phyloP scores from a whole-genome alignment of 1,140 invertebrate species.

The Aricia agestis region DNA sequence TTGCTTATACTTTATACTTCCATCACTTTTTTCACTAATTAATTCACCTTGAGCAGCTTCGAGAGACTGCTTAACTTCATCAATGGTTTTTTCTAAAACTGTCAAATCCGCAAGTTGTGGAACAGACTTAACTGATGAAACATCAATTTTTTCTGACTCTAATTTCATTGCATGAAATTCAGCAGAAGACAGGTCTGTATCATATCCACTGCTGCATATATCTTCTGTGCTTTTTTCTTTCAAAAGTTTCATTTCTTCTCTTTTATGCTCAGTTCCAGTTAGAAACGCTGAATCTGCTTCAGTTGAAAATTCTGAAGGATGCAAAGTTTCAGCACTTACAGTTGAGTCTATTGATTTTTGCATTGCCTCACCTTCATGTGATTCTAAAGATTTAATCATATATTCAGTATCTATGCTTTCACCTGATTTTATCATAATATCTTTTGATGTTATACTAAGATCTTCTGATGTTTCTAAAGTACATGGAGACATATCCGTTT shows the following conservation, averaged over 20 bases:
- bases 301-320: conserved; percentile 71
- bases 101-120: conserved; percentile 72
- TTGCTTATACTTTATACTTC: conserved; percentile 78
- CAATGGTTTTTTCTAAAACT: conserved; percentile 79
- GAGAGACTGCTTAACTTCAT: conserved; percentile 82
- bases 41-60: conserved; percentile 81
- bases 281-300: conserved; percentile 73
- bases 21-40: conserved; percentile 79
- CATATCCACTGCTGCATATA: conserved; percentile 79
- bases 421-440: conserved; percentile 77
- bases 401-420: conserved; percentile 74
- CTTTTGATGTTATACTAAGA: conserved; percentile 67
- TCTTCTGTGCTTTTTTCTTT: conserved; percentile 77
- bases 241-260: conserved; percentile 64
- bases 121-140: conserved; percentile 62
- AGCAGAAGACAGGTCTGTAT: conserved; percentile 81
- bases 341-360: conserved; percentile 75
- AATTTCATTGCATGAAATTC: conserved; percentile 78
- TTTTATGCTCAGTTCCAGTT: conserved; percentile 66
- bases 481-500: conserved; percentile 56
- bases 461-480: conserved; percentile 62
- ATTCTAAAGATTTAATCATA: conserved; percentile 74
- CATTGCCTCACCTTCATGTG: conserved; percentile 70
- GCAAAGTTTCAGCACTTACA: conserved; percentile 71
- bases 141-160: conserved; percentile 70